phyloP scores from a whole-genome alignment of 1,140 invertebrate genomes.

The Eueides isabella region DNA sequence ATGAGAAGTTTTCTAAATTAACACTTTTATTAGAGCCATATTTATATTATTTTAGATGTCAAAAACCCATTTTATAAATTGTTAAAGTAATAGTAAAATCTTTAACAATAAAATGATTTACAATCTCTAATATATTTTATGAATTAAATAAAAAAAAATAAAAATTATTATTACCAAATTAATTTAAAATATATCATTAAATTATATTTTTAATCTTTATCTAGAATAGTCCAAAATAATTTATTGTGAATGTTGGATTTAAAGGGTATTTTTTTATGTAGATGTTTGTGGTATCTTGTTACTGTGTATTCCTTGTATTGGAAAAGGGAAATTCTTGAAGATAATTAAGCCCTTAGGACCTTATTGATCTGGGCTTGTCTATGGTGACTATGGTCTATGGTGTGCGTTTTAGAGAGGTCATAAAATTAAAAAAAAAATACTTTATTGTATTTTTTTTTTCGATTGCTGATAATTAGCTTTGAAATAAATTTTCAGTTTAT shows the following conservation, averaged over 20 bases:
- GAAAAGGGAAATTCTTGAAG: neutral
- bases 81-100: neutral
- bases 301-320: constrained; percentile 11
- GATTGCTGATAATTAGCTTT: too few species aligned
- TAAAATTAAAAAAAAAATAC: too few species aligned
- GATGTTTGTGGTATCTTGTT: constrained; percentile 38
- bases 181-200: too few species aligned
- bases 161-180: neutral
- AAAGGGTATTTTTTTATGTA: constrained; percentile 44
- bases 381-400: too few species aligned
- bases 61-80: neutral
- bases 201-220: neutral
- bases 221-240: neutral
- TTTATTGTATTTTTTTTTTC: too few species aligned
- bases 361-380: neutral
- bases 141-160: neutral
- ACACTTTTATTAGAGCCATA: neutral
- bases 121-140: neutral
- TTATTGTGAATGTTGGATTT: constrained; percentile 33
- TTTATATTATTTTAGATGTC: neutral
- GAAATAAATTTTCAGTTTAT: too few species aligned
- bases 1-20: neutral
- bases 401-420: too few species aligned
- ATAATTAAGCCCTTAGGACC: neutral
- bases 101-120: neutral